Evolutionary conservation across 1,140 invertebrate species (phyloP).

Genomic region (Ctenoplectra terminalis): DNA sequence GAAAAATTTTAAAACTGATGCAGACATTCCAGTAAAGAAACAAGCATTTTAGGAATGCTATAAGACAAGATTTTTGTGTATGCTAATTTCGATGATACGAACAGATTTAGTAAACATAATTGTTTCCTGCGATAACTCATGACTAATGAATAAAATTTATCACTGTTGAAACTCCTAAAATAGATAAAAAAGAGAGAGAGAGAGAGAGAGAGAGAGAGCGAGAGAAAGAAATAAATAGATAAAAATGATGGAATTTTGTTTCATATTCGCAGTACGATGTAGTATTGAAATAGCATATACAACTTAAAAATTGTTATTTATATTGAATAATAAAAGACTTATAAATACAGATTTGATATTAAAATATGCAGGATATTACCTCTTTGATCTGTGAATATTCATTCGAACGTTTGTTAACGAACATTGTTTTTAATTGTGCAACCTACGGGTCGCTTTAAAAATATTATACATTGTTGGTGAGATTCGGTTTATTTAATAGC

Average conservation of each 20-base stretch:
- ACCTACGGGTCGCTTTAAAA: not conserved
- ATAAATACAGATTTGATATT: conserved; percentile 3
- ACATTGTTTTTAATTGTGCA: not conserved
- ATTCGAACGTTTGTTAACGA: not conserved
- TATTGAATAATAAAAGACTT: conserved; percentile 27
- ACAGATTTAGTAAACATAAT: not conserved
- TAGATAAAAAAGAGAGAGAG: not conserved
- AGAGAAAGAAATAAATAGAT: too few species aligned
- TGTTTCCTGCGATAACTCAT: not conserved
- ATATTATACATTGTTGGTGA: conserved; percentile 30
- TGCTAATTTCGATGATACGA: not conserved
- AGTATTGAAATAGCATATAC: not conserved
- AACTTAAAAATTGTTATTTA: conserved; percentile 2
- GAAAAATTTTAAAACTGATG: conserved; percentile 42
- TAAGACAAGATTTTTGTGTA: not conserved
- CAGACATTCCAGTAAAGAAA: not conserved
- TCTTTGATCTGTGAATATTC: conserved; percentile 13
- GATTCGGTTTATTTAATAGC: conserved; percentile 28
- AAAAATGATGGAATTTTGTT: too few species aligned
- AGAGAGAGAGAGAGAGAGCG: too few species aligned
- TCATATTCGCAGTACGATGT: not conserved
- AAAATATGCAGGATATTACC: not conserved
- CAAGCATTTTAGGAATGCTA: not conserved
- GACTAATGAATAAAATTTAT: not conserved
- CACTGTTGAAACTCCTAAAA: not conserved